Evolutionary conservation across 2,797 vertebrate genomes (phyloP).

Genomic region (Pseudopleuronectes americanus): DNA sequence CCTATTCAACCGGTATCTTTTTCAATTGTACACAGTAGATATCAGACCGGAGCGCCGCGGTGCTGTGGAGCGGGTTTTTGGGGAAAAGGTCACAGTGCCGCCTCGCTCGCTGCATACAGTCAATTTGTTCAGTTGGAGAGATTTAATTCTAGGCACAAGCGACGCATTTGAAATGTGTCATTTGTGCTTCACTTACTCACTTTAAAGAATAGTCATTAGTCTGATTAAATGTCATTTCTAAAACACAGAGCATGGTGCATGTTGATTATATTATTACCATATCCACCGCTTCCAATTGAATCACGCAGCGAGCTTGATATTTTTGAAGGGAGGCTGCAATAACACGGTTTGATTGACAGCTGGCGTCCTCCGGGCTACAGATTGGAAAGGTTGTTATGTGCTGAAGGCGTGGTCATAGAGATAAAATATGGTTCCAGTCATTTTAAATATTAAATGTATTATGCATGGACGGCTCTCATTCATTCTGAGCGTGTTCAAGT

Average conservation of each 20-base stretch:
- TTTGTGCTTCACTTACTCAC: conserved; percentile 51
- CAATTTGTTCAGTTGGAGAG: conserved; percentile 69
- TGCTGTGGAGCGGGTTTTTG: conserved; percentile 49
- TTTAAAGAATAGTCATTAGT: conserved; percentile 68
- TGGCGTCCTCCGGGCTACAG: conserved; percentile 34
- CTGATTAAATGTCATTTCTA: conserved; percentile 66
- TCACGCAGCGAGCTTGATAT: conserved; percentile 35
- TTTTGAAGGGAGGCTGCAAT: conserved; percentile 33
- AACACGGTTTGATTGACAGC: conserved; percentile 65
- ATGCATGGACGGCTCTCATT: conserved; percentile 69
- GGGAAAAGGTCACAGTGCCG: conserved; percentile 66
- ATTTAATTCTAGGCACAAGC: conserved; percentile 50
- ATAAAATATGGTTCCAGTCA: conserved; percentile 68
- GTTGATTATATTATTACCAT: conserved; percentile 70
- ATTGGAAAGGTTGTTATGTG: conserved; percentile 60
- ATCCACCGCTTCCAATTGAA: conserved; percentile 52
- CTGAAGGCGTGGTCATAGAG: conserved; percentile 65
- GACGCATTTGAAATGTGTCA: conserved; percentile 65
- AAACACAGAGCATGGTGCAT: conserved; percentile 67
- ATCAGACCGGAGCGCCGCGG: conserved; percentile 45
- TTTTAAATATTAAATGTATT: conserved; percentile 79
- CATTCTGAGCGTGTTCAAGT: conserved; percentile 58
- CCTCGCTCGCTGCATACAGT: conserved; percentile 52
- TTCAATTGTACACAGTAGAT: conserved; percentile 62
- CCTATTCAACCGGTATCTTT: conserved; percentile 65